These are phyloP conservation scores for Myathropa florea DNA, from an alignment of 2,888 invertebrate genomes.

Conservation along the genomic window DNA sequence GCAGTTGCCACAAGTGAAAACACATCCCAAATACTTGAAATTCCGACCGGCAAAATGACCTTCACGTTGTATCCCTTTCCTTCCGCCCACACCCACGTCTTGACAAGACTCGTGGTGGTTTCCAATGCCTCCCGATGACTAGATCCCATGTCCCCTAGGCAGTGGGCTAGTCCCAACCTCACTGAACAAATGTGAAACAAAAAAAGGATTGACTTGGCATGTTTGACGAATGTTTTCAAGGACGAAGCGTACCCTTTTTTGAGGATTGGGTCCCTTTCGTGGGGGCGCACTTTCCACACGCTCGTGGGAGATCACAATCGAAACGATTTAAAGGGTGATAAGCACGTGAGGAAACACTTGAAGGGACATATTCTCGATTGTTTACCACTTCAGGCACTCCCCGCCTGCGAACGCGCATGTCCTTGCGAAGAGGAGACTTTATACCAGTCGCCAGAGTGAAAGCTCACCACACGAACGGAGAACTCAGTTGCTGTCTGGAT, in stretches of 20 bases:
- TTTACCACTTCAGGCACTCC: constrained; percentile 4
- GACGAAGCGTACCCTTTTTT: background rate
- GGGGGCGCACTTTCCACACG: background rate
- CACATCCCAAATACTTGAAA: background rate
- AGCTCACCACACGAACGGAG: background rate
- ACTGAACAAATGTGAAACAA: background rate
- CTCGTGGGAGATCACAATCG: background rate
- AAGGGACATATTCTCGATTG: background rate
- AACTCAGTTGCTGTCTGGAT: background rate
- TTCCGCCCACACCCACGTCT: background rate
- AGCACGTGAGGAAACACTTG: constrained; percentile 33
- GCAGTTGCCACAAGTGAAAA: background rate
- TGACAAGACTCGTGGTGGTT: too few species aligned
- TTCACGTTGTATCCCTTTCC: background rate
- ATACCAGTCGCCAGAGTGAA: background rate
- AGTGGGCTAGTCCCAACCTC: background rate
- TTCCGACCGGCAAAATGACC: background rate
- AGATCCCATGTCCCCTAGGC: too few species aligned
- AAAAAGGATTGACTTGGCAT: background rate
- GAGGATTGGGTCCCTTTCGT: background rate
- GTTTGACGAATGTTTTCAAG: constrained; percentile 8
- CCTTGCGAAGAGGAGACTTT: background rate
- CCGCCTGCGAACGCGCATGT: background rate
- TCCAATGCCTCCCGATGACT: too few species aligned
- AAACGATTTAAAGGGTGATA: constrained; percentile 18